A percentile compares a stretch with the other conserved stretches of the same genome.
These are phyloP conservation scores for Andrena bicolor DNA, from an alignment of 2,888 invertebrate genomes.

Conservation along the genomic window DNA sequence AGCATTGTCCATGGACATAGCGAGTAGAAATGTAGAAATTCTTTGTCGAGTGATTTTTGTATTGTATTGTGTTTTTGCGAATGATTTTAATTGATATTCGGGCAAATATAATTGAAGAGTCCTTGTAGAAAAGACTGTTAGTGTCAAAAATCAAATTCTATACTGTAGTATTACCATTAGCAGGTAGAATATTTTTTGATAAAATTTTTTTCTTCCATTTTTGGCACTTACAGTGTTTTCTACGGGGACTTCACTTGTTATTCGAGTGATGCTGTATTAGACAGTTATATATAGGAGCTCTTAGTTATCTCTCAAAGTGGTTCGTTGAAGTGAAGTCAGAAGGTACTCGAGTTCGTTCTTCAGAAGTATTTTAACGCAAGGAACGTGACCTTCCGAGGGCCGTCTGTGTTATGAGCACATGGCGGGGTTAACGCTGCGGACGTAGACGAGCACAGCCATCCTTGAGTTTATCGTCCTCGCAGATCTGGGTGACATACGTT, in stretches of 20 bases:
- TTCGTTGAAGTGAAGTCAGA: neutral
- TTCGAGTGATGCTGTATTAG: neutral
- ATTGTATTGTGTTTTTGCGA: neutral
- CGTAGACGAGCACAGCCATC: neutral
- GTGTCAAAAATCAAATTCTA: no score
- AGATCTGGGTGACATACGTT: neutral
- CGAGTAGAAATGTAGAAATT: neutral
- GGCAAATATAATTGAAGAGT: neutral
- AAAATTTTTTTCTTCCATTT: no score
- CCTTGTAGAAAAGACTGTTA: no score
- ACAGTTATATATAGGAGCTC: neutral
- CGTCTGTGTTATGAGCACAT: neutral
- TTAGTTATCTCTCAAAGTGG: neutral
- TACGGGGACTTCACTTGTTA: neutral
- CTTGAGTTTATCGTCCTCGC: neutral
- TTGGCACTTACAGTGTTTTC: neutral
- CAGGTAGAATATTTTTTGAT: no score
- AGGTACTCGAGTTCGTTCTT: neutral
- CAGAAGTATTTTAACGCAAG: constrained; percentile 1
- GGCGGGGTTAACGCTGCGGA: neutral
- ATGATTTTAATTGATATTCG: neutral
- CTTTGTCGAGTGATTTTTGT: neutral
- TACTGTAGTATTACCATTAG: no score
- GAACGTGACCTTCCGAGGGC: neutral
- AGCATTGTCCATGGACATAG: neutral